Percentiles rank a stretch among this genome's conserved stretches.
Conservation (phyloP, 1,140 invertebrate species). For the Lepidostoma basale region DNA sequence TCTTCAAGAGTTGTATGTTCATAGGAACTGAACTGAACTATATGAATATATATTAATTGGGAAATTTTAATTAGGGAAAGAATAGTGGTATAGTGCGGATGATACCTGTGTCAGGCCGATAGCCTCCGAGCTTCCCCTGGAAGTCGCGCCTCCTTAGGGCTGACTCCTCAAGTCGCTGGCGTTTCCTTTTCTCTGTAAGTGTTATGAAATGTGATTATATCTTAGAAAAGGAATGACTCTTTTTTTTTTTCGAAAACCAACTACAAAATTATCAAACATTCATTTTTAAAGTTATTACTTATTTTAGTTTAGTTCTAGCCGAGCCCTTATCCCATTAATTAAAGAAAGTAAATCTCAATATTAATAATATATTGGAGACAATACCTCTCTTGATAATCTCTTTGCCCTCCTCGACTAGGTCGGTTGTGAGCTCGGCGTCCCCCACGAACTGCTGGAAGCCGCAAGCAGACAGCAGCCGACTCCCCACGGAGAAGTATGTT, state of each 20-base stretch:
- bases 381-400: conserved; percentile 86
- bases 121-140: conserved; percentile 66
- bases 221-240: neutral
- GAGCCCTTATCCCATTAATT: too few relatives aligned
- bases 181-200: conserved; percentile 75
- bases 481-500: conserved; percentile 95
- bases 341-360: too few relatives aligned
- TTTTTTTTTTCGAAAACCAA: too few relatives aligned
- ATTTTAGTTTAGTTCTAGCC: too few relatives aligned
- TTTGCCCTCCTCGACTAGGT: conserved; percentile 91
- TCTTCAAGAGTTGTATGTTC: too few relatives aligned
- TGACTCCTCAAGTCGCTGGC: conserved; percentile 81
- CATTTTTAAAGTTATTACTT: too few relatives aligned
- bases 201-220: conserved; percentile 32
- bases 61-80: too few relatives aligned
- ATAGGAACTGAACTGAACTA: too few relatives aligned
- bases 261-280: too few relatives aligned
- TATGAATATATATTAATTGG: too few relatives aligned
- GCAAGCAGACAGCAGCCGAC: conserved; percentile 82
- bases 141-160: conserved; percentile 73
- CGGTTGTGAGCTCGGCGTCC: conserved; percentile 90
- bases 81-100: too few relatives aligned
- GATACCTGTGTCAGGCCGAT: conserved; percentile 52
- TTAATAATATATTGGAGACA: neutral
- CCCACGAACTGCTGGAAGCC: conserved; percentile 96